These are phyloP conservation scores for Nesometra sesokonis DNA, from an alignment of 35 echinoderm and acorn worm species.

Conservation along the genomic window DNA sequence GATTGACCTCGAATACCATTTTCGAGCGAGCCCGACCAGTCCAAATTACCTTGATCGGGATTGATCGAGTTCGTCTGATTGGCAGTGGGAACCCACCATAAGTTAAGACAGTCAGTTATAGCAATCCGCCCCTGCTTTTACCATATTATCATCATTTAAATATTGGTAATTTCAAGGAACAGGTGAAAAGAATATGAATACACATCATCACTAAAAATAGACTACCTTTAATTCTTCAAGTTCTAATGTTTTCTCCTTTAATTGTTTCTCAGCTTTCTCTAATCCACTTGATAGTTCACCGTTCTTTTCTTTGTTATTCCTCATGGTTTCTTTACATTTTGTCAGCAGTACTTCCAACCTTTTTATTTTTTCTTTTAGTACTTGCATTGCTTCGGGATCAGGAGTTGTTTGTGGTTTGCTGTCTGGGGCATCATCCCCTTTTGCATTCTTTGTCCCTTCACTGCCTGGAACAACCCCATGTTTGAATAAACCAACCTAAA, in stretches of 20 bases:
- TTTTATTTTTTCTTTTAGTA: constrained; percentile 44
- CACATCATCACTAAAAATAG: not conserved
- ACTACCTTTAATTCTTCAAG: constrained; percentile 72
- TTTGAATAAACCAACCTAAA: not conserved
- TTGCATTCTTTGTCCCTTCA: not conserved
- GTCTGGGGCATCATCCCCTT: not conserved
- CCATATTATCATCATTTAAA: no score
- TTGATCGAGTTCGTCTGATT: no score
- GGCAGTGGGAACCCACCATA: no score
- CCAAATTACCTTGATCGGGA: no score
- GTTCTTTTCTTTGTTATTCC: constrained; percentile 78
- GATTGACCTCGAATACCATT: no score
- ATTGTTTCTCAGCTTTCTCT: constrained; percentile 39
- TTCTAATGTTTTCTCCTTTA: constrained; percentile 46
- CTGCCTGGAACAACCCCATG: not conserved
- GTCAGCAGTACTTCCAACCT: constrained; percentile 61
- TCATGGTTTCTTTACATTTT: constrained; percentile 97
- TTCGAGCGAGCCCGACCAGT: no score
- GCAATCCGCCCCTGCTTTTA: no score
- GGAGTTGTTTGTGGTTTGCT: not conserved
- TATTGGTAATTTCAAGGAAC: no score
- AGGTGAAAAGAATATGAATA: no score
- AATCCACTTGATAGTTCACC: constrained; percentile 33
- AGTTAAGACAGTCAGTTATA: no score
- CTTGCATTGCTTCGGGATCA: not conserved